Evolutionary conservation across 2,797 vertebrate genomes (phyloP).

Genomic region (Acanthornis magna): DNA sequence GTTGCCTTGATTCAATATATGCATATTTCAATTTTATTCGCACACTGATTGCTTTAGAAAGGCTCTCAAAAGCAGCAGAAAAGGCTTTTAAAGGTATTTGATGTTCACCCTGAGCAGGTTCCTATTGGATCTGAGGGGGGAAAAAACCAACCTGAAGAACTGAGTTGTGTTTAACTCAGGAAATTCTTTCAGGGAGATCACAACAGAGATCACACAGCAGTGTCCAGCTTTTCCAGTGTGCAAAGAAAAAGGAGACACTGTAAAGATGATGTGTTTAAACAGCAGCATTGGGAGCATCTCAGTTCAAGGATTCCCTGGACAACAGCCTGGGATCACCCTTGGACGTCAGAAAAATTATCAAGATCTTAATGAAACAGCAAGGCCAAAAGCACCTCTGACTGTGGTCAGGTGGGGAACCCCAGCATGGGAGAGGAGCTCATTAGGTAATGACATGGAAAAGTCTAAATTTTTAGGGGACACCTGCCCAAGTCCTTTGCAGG

Average conservation of each 20-base stretch:
- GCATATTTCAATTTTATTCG: neutral
- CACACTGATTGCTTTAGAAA: neutral
- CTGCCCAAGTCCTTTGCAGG: neutral
- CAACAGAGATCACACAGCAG: neutral
- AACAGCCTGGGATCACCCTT: neutral
- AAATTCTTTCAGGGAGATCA: neutral
- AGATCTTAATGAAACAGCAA: neutral
- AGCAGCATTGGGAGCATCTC: neutral
- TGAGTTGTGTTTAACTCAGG: neutral
- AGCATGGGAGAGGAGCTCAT: neutral
- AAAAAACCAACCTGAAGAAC: fast-evolving
- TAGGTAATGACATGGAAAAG: neutral
- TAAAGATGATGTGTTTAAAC: neutral
- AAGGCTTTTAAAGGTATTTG: neutral
- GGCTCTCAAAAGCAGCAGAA: neutral
- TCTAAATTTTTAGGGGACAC: neutral
- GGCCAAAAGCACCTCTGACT: neutral
- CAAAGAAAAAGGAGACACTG: neutral
- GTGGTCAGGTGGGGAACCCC: neutral
- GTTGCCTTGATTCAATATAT: neutral
- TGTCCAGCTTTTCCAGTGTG: neutral
- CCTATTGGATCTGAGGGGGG: neutral
- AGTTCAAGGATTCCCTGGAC: neutral
- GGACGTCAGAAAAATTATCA: neutral
- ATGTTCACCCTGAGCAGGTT: neutral